These are phyloP conservation scores for Tragulus kanchil DNA, from an alignment of 2,113 vertebrate genomes.

Conservation along the genomic window DNA sequence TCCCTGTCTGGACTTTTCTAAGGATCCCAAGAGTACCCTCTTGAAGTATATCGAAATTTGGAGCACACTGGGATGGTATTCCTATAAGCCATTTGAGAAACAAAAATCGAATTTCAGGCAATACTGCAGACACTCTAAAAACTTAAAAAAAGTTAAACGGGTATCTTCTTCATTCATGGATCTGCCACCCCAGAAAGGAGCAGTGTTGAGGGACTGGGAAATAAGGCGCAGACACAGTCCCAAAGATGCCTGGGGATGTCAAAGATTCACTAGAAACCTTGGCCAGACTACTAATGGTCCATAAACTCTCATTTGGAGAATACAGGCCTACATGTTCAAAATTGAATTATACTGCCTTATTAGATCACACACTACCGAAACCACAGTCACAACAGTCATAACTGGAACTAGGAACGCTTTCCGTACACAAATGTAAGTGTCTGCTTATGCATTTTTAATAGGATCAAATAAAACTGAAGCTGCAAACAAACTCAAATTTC, in stretches of 20 bases:
- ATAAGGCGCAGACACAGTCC: neutral
- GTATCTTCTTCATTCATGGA: constrained; percentile 26
- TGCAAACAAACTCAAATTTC: constrained; percentile 81
- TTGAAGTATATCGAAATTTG: neutral
- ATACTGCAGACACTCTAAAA: constrained; percentile 33
- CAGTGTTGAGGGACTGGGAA: neutral
- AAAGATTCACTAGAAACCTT: constrained; percentile 66
- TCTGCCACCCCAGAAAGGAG: constrained; percentile 48
- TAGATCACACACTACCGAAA: constrained; percentile 73
- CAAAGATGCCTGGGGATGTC: constrained; percentile 50
- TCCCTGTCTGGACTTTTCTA: neutral
- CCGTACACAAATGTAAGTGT: constrained; percentile 78
- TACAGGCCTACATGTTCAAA: constrained; percentile 77
- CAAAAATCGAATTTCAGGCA: constrained; percentile 1
- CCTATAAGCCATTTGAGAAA: constrained; percentile 19
- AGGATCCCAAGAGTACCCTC: neutral
- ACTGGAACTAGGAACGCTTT: constrained; percentile 76
- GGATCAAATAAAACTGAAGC: constrained; percentile 81
- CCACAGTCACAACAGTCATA: constrained; percentile 75
- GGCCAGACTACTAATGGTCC: constrained; percentile 77
- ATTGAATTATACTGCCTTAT: constrained; percentile 81
- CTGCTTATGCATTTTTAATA: constrained; percentile 83
- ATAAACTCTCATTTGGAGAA: constrained; percentile 79
- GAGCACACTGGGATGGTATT: neutral
- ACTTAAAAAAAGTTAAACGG: constrained; percentile 23